Evolutionary conservation across 2,113 vertebrate genomes (phyloP).

Genomic region (Chaetura pelagica): DNA sequence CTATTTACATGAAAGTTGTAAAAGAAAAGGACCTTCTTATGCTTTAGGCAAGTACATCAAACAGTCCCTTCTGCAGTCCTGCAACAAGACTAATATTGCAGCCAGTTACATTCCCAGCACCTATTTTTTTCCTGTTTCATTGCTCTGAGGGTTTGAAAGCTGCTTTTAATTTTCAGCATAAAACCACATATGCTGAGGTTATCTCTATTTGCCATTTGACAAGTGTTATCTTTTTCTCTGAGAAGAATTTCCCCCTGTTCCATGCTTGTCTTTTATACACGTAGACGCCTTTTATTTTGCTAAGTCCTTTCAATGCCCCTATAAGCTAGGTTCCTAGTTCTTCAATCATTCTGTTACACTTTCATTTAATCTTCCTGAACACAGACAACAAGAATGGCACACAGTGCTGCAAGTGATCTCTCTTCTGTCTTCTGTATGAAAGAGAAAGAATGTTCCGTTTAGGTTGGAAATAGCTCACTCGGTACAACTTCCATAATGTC

Average conservation of each 20-base stretch:
- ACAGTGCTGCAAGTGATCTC: background rate
- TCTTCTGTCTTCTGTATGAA: background rate
- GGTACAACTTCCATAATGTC: background rate
- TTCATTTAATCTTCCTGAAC: background rate
- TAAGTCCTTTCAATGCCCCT: background rate
- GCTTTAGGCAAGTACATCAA: background rate
- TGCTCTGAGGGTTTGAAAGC: background rate
- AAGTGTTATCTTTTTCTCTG: background rate
- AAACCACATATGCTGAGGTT: background rate
- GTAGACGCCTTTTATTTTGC: background rate
- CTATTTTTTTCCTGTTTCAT: background rate
- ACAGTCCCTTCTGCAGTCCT: background rate
- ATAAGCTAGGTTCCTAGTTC: background rate
- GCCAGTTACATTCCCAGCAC: background rate
- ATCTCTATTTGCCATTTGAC: background rate
- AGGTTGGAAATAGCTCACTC: background rate
- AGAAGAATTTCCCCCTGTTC: background rate
- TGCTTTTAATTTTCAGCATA: slow-evolving; percentile 3
- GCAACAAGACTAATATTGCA: background rate
- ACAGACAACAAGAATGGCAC: background rate
- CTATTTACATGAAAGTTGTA: background rate
- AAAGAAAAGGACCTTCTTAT: background rate
- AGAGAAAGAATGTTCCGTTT: background rate
- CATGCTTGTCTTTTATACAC: background rate
- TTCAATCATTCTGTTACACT: background rate